A percentile compares a stretch with the other conserved stretches of the same genome.
Evolutionary conservation across 2,113 vertebrate genomes (phyloP).

Genomic region (Cyrtonyx montezumae): DNA sequence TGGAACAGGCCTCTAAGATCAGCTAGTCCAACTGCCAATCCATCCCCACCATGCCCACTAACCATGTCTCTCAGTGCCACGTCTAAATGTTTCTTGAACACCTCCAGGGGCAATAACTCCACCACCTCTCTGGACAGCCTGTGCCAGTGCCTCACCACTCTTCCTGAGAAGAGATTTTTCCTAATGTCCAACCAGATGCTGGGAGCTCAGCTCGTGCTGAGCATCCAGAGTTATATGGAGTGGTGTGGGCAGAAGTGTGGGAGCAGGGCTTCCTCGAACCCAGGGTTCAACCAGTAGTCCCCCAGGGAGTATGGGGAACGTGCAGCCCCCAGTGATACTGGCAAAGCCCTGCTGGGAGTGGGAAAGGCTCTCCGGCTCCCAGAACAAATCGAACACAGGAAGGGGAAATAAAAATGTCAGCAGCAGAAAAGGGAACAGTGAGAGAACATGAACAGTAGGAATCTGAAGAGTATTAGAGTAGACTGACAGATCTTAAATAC

Average conservation of each 20-base stretch:
- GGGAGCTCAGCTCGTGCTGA: background rate
- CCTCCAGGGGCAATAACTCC: too few relatives aligned
- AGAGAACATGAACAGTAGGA: conserved; percentile 45
- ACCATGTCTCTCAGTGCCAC: too few relatives aligned
- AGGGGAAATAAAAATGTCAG: background rate
- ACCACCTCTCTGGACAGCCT: too few relatives aligned
- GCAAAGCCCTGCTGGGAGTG: background rate
- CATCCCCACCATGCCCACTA: too few relatives aligned
- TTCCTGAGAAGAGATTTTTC: too few relatives aligned
- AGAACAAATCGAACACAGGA: background rate
- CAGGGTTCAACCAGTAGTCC: background rate
- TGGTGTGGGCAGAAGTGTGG: background rate
- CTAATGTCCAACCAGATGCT: too few relatives aligned
- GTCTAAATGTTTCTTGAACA: too few relatives aligned
- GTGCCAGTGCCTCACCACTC: too few relatives aligned
- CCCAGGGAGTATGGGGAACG: accelerated
- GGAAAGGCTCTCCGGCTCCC: background rate
- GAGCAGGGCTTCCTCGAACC: background rate
- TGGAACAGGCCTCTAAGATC: too few relatives aligned
- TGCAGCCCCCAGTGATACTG: background rate
- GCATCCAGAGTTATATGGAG: background rate
- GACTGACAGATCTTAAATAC: conserved; percentile 6
- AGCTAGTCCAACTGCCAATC: too few relatives aligned
- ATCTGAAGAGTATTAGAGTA: conserved; percentile 57
- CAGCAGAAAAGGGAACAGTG: conserved; percentile 4